Conservation (phyloP, 2,888 invertebrate species). For the Luperina testacea region DNA sequence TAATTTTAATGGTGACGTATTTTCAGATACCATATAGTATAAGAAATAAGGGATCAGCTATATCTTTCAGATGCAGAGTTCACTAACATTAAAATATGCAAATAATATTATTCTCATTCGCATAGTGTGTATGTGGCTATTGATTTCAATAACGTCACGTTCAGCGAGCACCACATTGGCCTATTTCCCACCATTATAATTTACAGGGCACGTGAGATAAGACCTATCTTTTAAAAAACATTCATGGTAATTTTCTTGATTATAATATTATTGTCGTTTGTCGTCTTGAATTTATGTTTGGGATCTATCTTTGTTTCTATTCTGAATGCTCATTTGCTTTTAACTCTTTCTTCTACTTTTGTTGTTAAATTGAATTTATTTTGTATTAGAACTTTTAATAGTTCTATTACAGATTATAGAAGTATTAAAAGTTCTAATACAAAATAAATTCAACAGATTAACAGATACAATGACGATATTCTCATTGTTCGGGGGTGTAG, state of each 20-base stretch:
- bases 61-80: constrained; percentile 18
- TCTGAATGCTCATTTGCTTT: neutral
- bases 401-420: too few species aligned
- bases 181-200: constrained; percentile 52
- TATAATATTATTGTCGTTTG: too few species aligned
- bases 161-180: constrained; percentile 22
- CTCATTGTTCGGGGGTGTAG: neutral
- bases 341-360: neutral
- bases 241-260: neutral
- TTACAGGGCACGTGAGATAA: constrained; percentile 17
- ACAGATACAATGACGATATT: neutral
- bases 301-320: neutral
- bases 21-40: neutral
- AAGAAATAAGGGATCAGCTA: neutral
- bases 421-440: neutral
- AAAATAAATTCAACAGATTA: too few species aligned
- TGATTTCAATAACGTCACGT: constrained; percentile 55
- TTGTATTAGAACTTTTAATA: neutral
- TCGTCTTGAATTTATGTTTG: neutral
- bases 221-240: neutral
- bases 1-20: neutral
- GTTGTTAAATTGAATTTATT: neutral
- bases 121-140: constrained; percentile 44
- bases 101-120: constrained; percentile 38
- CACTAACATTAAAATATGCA: constrained; percentile 29